phyloP scores from a whole-genome alignment of 2,888 invertebrate genomes.

The Thereva unica region DNA sequence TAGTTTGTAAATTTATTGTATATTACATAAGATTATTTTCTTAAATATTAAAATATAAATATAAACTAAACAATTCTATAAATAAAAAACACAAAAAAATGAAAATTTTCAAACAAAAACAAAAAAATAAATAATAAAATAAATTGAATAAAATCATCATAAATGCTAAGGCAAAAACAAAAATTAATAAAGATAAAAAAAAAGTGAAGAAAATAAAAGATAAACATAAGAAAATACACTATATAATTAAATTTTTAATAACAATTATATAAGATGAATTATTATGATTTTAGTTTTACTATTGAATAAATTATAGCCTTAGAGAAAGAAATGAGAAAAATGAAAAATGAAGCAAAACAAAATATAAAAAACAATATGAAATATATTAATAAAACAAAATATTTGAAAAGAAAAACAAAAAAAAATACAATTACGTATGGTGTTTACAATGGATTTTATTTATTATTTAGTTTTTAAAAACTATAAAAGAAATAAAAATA shows the following conservation, averaged over 20 bases:
- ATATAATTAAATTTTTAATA: slow-evolving; percentile 18
- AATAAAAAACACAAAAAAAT: slow-evolving; percentile 19
- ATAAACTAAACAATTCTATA: slow-evolving; percentile 11
- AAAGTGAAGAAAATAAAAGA: slow-evolving; percentile 21
- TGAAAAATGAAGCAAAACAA: slow-evolving; percentile 7
- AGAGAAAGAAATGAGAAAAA: not conserved
- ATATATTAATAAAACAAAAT: no score
- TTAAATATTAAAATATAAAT: slow-evolving; percentile 20
- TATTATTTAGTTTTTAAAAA: slow-evolving; percentile 34
- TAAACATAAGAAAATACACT: slow-evolving; percentile 17
- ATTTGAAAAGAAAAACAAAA: slow-evolving; percentile 13
- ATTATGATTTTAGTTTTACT: slow-evolving; percentile 27
- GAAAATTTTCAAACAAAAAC: slow-evolving; percentile 25
- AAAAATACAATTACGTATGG: slow-evolving; percentile 23
- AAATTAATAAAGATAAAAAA: slow-evolving; percentile 18
- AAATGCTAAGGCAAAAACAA: not conserved
- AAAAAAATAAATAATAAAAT: slow-evolving; percentile 23
- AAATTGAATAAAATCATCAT: no score
- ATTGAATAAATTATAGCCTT: slow-evolving; percentile 18
- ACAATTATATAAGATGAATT: slow-evolving; percentile 24
- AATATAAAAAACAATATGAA: slow-evolving; percentile 23
- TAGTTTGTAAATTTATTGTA: slow-evolving; percentile 31
- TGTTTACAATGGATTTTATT: slow-evolving; percentile 32
- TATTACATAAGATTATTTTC: slow-evolving; percentile 27
- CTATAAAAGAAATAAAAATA: slow-evolving; percentile 33